A percentile compares a stretch with the other conserved stretches of the same genome.
These are phyloP conservation scores for Heterocephalus glaber DNA, from an alignment of 2,113 vertebrate species.

Conservation along the genomic window DNA sequence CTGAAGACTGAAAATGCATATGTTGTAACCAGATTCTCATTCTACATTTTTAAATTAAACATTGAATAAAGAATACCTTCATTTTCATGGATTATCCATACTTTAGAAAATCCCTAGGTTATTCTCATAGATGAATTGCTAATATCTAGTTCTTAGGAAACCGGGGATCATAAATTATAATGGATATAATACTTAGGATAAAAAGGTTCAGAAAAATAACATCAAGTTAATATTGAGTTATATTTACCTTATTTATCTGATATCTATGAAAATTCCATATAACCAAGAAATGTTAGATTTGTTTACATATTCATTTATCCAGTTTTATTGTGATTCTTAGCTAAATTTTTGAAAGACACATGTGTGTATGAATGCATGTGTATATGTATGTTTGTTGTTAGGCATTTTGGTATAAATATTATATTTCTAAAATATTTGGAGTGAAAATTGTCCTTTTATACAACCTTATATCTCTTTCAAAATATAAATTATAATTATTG, in stretches of 20 bases:
- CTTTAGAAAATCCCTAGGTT: neutral
- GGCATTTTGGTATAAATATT: neutral
- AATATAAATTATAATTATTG: neutral
- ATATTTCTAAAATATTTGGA: neutral
- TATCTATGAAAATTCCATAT: neutral
- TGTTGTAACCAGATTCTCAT: conserved; percentile 42
- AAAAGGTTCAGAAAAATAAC: neutral
- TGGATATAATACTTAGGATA: neutral
- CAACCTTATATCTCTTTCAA: neutral
- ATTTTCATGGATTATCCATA: neutral
- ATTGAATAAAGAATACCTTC: neutral
- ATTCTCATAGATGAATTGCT: neutral
- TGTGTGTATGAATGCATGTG: rapidly evolving
- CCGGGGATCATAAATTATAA: neutral
- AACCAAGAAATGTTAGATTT: neutral
- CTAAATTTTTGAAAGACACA: neutral
- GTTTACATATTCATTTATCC: neutral
- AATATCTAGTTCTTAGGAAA: neutral
- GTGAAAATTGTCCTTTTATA: neutral
- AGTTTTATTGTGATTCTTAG: neutral
- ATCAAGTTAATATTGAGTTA: neutral
- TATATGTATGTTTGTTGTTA: neutral
- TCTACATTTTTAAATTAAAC: neutral
- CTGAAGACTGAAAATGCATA: neutral
- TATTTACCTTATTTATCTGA: neutral